phyloP scores from a whole-genome alignment of 2,888 invertebrate species.

The Pandemis cinnamomeana region DNA sequence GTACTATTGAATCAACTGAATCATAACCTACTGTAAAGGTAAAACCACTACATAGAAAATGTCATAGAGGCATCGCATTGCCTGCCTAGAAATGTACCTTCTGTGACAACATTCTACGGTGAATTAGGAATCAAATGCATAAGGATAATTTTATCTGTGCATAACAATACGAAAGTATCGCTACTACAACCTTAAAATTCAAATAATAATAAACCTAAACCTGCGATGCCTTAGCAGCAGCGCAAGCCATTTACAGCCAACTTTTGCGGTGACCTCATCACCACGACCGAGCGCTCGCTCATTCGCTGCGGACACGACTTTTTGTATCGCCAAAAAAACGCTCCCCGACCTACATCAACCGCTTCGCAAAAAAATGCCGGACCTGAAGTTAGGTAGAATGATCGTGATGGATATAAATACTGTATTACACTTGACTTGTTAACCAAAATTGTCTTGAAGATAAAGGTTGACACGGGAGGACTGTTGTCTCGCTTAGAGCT shows the following conservation, averaged over 20 bases:
- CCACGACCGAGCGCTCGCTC: slow-evolving; percentile 50
- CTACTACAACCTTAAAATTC: not conserved
- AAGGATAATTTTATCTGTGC: too few relatives aligned
- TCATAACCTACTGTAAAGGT: too few relatives aligned
- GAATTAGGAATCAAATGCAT: too few relatives aligned
- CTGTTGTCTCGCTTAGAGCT: not conserved
- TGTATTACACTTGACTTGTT: not conserved
- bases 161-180: not conserved
- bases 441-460: not conserved
- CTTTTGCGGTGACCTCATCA: slow-evolving; percentile 63
- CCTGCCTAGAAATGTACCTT: too few relatives aligned
- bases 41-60: too few relatives aligned
- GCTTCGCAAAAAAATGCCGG: slow-evolving; percentile 58
- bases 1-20: too few relatives aligned
- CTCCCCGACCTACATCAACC: slow-evolving; percentile 79
- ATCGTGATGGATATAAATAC: slow-evolving; percentile 11
- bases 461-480: not conserved
- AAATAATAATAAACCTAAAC: slow-evolving; percentile 6
- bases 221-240: slow-evolving; percentile 43
- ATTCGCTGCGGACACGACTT: slow-evolving; percentile 61
- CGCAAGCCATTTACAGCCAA: slow-evolving; percentile 40
- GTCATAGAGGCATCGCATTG: too few relatives aligned
- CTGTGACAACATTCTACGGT: too few relatives aligned
- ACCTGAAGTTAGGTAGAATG: slow-evolving; percentile 27
- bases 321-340: slow-evolving; percentile 66